Evolutionary conservation across 2,113 vertebrate genomes (phyloP), one percentile per base, ranked within the genome.

Genomic region (Varanus salvator): DNA sequence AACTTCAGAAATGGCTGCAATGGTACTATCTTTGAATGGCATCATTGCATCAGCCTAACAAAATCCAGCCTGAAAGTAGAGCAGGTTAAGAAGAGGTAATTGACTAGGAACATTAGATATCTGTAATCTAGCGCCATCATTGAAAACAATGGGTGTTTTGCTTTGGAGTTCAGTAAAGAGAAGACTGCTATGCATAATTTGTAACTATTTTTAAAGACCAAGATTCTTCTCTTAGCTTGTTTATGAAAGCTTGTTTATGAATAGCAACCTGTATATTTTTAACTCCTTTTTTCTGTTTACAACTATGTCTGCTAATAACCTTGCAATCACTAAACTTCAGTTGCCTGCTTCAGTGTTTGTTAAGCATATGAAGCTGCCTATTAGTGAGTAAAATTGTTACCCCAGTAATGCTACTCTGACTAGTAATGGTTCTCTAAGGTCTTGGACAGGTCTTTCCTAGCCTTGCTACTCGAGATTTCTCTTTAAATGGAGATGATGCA

Each of bases 31-130:
- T 78, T 91, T 48, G 50, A 75, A 54, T 44, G 72, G 31, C 81
- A 88, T 84, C 1, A 0, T 84, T 86, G 29, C 87, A 15, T 90
- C n/a, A 4, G 78, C 76, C 89, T 89, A 87, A 91, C 83, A 90
- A 93, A 94, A 90, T 92, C 90, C 93, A 91, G 91, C 80, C 90
- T 93, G 91, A 91, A 93, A 86, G 92, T 71, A 91, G 93, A 95
- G 93, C 92, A 91, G 89, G 89, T 80, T 0, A 14, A 80, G 86
- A 77, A 89, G 86, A 92, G 90, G 86, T 87, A 91, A 93, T 87
- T 94, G 92, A 87, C 90, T 69, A 93, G 87, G n/a, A 92, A 95
- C 0, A 50, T 80, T 66, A n/a, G 19, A 6, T 66, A 12, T 6
- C 12, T 87, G 66, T 48, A 86, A 21, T 60, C 34, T 86, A 64